Percentiles rank a stretch among this genome's conserved stretches.
Evolutionary conservation across 2,113 vertebrate species (phyloP).

Genomic region (Aplodontia rufa): DNA sequence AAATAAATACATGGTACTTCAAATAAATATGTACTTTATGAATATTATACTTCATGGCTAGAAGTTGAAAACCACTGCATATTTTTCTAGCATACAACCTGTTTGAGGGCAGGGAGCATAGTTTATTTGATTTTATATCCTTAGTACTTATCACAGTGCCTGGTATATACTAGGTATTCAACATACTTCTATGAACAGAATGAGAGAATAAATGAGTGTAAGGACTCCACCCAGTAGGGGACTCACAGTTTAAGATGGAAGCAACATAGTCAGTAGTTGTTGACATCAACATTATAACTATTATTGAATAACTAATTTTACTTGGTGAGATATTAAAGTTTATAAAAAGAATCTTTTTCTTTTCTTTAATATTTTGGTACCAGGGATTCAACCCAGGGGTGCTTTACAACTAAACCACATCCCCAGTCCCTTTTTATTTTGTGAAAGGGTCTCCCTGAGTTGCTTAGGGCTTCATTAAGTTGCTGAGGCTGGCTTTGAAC

Average conservation of each 20-base stretch:
- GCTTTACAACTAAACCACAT: too few relatives aligned
- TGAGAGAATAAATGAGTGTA: not conserved
- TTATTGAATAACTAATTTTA: slow-evolving; percentile 22
- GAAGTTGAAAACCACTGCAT: not conserved
- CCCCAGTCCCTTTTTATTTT: too few relatives aligned
- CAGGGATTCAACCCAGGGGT: too few relatives aligned
- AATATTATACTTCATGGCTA: not conserved
- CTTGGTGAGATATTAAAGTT: not conserved
- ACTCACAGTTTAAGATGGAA: not conserved
- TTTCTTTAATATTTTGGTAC: too few relatives aligned
- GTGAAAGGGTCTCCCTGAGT: too few relatives aligned
- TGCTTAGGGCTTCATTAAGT: too few relatives aligned
- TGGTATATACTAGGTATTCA: not conserved
- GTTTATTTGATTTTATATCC: not conserved
- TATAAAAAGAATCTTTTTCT: slow-evolving; percentile 13
- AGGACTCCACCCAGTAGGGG: not conserved
- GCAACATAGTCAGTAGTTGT: not conserved
- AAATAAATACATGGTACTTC: too few relatives aligned
- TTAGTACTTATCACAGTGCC: not conserved
- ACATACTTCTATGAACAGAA: not conserved
- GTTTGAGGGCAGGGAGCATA: not conserved
- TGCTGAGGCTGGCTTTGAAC: too few relatives aligned
- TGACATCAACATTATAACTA: not conserved
- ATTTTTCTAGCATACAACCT: not conserved
- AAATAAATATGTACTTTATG: not conserved